These are phyloP conservation scores for Galeopterus variegatus DNA, from an alignment of 2,113 vertebrate species.

Conservation along the genomic window DNA sequence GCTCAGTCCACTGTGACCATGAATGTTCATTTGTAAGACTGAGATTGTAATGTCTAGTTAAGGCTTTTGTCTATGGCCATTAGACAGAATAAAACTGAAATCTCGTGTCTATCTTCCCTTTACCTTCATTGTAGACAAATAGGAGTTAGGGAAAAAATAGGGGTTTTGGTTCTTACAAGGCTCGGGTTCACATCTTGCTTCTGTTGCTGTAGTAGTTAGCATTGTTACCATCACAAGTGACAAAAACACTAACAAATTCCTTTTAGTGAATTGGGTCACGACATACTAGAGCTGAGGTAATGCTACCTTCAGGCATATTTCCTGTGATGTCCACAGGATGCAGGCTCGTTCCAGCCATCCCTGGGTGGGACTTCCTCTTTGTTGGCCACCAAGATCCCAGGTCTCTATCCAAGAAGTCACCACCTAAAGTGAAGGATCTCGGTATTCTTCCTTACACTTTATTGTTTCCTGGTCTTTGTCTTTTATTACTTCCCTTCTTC, in stretches of 20 bases:
- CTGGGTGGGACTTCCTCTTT: neutral
- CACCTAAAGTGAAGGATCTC: neutral
- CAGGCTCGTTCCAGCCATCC: neutral
- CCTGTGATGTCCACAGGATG: neutral
- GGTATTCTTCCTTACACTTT: neutral
- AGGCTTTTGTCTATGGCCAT: neutral
- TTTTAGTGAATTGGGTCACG: neutral
- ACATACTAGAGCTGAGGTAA: neutral
- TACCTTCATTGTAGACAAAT: neutral
- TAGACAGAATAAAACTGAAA: neutral
- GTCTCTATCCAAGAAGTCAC: neutral
- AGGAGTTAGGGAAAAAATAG: neutral
- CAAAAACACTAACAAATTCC: neutral
- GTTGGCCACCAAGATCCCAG: neutral
- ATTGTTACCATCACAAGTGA: neutral
- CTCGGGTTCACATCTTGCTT: neutral
- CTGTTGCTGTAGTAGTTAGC: neutral
- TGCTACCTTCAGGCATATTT: neutral
- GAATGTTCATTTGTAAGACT: slow-evolving; percentile 32
- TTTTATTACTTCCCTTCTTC: neutral
- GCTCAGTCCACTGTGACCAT: neutral
- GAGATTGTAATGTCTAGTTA: slow-evolving; percentile 13
- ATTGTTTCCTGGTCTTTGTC: slow-evolving; percentile 13
- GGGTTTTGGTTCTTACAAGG: neutral
- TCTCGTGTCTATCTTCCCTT: neutral